Evolutionary conservation across 1,140 invertebrate species (phyloP), one percentile per base, ranked within the genome.

Genomic region (Leptinotarsa texana): DNA sequence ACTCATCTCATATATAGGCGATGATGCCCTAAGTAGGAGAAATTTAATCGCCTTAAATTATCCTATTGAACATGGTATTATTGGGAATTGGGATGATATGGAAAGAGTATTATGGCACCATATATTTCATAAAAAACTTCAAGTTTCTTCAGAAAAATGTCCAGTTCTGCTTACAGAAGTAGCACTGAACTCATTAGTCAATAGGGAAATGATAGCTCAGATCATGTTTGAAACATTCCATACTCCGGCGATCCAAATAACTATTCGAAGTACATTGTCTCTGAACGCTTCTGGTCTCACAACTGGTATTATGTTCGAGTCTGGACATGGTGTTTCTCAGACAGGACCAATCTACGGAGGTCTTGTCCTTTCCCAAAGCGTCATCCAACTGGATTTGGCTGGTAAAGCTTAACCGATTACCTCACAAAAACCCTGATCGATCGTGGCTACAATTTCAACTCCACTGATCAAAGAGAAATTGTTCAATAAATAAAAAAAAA

Each of bases 51-150:
- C 93, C 77, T 87, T 98, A 79, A 95, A 95, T 87, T 97, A 96
- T 89, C 96, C 96, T 78, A 95, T 97, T 88, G 95, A 97, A 86
- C 95, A 97, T 89, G 95, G 95, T 82, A 96, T 97, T 87, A 93
- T 97, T 84, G 97, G 95, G 86, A 97, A 97, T 91, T 98, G 96
- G 95, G 95, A 97, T 83, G 96, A 97, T 86, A 98, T 98, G 96
- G 96, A 98, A 88, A 97, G 97, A 86, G 94, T 21, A 21, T n/a
- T 98, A 87, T 98, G 95, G 96, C 95, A 97, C 87, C 94, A 97
- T 87, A 95, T 94, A 79, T 97, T 96, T 89, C 96, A 96, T 90
- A 97, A 96, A 86, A 95, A 97, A 86, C 89, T 98, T 76, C 91
- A 95, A 87, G 95, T 98, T 78, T 95, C 95, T 74, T 96, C 96